A percentile compares a stretch with the other conserved stretches of the same genome.
Evolutionary conservation across 2,113 vertebrate species (phyloP).

Genomic region (Dasyurus viverrinus): DNA sequence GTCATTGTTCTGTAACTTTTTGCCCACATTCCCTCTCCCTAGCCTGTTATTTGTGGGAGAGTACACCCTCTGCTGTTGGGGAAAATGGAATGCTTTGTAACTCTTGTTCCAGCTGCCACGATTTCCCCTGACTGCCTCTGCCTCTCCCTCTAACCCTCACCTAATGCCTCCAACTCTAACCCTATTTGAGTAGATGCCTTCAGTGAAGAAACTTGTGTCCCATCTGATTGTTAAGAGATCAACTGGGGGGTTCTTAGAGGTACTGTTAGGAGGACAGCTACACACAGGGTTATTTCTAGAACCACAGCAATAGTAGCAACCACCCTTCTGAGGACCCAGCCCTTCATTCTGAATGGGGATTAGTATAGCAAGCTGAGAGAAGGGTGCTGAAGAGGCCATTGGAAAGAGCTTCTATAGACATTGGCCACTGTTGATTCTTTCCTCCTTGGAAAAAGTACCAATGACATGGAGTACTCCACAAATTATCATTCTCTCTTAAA

Average conservation of each 20-base stretch:
- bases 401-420: background rate
- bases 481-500: background rate
- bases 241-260: background rate
- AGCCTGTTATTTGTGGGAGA: background rate
- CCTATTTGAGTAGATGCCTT: background rate
- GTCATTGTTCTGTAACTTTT: background rate
- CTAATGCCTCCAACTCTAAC: too few relatives aligned
- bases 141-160: too few relatives aligned
- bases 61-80: background rate
- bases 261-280: background rate
- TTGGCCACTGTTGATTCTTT: slow-evolving; percentile 1
- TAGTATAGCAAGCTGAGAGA: background rate
- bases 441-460: background rate
- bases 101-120: background rate
- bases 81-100: background rate
- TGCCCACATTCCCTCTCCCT: too few relatives aligned
- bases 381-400: background rate
- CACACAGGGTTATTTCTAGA: background rate
- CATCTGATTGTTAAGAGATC: background rate
- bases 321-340: background rate
- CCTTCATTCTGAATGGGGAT: background rate
- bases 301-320: background rate
- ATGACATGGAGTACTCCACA: background rate
- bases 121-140: too few relatives aligned
- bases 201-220: background rate